phyloP scores from a whole-genome alignment of 2,888 invertebrate genomes.

The Brachycybe producta region DNA sequence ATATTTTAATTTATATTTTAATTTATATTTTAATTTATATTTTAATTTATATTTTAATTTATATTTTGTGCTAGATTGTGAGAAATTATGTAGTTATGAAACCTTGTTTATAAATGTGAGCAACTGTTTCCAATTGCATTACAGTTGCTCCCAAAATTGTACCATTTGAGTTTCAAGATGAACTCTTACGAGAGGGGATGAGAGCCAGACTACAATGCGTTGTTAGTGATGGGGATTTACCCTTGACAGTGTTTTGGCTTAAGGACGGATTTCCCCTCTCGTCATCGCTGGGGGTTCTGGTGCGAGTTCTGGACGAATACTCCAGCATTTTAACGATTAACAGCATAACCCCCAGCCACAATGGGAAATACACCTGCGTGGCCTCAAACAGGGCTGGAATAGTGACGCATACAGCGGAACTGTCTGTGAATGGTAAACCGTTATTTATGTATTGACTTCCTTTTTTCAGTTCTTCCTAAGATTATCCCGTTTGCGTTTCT shows the following conservation, averaged over 20 bases:
- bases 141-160: slow-evolving; percentile 21
- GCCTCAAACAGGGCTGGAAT: slow-evolving; percentile 58
- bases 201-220: slow-evolving; percentile 5
- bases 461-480: slow-evolving; percentile 55
- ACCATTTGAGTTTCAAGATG: slow-evolving; percentile 21
- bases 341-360: neutral
- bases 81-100: too few relatives aligned
- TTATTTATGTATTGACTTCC: slow-evolving; percentile 7
- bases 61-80: too few relatives aligned
- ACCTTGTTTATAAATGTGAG: too few relatives aligned
- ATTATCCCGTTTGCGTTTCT: slow-evolving; percentile 42
- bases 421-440: slow-evolving; percentile 59
- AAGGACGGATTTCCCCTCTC: neutral
- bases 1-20: neutral
- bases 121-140: too few relatives aligned
- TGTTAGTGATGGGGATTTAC: neutral
- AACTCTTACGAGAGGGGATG: slow-evolving; percentile 4
- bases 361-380: slow-evolving; percentile 47
- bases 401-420: slow-evolving; percentile 56
- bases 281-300: neutral
- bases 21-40: too few relatives aligned
- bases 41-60: neutral
- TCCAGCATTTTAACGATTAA: slow-evolving; percentile 2
- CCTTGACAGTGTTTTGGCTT: neutral
- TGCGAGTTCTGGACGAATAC: neutral